Evolutionary conservation across 2,797 vertebrate genomes (phyloP).

Genomic region (Etheostoma perlongum): DNA sequence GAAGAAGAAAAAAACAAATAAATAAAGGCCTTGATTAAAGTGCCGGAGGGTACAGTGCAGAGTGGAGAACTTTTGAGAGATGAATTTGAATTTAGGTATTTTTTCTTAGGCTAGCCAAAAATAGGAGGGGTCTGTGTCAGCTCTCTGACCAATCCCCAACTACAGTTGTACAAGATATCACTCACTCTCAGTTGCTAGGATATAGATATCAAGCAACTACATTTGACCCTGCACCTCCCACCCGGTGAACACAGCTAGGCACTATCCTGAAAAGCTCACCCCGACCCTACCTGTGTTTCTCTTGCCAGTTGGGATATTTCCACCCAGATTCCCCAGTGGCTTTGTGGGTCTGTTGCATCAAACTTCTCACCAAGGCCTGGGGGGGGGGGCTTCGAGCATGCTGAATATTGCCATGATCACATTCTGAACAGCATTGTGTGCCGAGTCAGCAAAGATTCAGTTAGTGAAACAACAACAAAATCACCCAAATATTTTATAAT

Average conservation of each 20-base stretch:
- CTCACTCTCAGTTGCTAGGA: slow-evolving; percentile 88
- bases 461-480: not conserved
- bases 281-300: slow-evolving; percentile 52
- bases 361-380: slow-evolving; percentile 19
- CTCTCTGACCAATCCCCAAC: slow-evolving; percentile 90
- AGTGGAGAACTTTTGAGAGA: slow-evolving; percentile 86
- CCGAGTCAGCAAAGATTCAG: slow-evolving; percentile 33
- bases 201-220: slow-evolving; percentile 92
- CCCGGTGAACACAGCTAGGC: slow-evolving; percentile 38
- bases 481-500: not conserved
- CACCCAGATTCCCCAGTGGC: slow-evolving; percentile 58
- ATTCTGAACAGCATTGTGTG: slow-evolving; percentile 17
- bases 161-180: slow-evolving; percentile 85
- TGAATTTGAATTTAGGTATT: slow-evolving; percentile 90
- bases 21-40: slow-evolving; percentile 84
- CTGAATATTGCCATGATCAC: slow-evolving; percentile 37
- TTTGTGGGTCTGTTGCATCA: slow-evolving; percentile 69
- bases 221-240: slow-evolving; percentile 63
- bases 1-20: slow-evolving; percentile 72
- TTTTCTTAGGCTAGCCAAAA: slow-evolving; percentile 85
- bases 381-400: slow-evolving; percentile 7
- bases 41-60: slow-evolving; percentile 90
- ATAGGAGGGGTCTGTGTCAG: slow-evolving; percentile 87
- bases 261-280: slow-evolving; percentile 71
- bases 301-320: slow-evolving; percentile 67